A percentile compares a stretch with the other conserved stretches of the same genome.
These are phyloP conservation scores for Saccostrea echinata DNA, from an alignment of 1,140 invertebrate species.

Conservation along the genomic window DNA sequence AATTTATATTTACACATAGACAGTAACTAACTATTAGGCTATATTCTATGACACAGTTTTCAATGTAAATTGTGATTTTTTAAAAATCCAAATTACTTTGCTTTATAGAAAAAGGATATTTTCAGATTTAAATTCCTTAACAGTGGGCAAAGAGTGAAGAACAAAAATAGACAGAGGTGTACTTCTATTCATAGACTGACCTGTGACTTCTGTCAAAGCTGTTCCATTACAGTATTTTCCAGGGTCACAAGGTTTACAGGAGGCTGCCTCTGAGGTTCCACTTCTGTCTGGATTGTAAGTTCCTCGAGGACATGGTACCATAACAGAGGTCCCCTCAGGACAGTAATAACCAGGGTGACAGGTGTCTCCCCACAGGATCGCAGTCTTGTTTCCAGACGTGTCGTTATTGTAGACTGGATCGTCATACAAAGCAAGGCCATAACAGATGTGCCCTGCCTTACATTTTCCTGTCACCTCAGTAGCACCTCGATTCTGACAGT, in stretches of 20 bases:
- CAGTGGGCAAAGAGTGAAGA: no score
- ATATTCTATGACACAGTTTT: no score
- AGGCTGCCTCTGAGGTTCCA: conserved; percentile 61
- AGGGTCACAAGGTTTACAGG: conserved; percentile 73
- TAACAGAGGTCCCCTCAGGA: conserved; percentile 69
- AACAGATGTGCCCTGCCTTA: conserved; percentile 77
- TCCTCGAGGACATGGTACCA: conserved; percentile 74
- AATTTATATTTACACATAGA: background rate
- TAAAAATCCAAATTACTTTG: no score
- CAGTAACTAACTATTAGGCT: no score
- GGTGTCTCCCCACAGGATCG: conserved; percentile 73
- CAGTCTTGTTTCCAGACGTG: conserved; percentile 71
- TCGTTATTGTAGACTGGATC: conserved; percentile 77
- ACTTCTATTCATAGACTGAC: conserved; percentile 53
- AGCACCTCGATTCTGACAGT: conserved; percentile 73
- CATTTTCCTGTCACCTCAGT: conserved; percentile 71
- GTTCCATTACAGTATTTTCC: conserved; percentile 76
- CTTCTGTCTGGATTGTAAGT: conserved; percentile 74
- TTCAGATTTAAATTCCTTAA: no score
- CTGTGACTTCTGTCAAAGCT: conserved; percentile 68
- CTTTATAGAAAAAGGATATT: no score
- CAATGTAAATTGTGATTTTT: no score
- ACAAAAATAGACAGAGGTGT: no score
- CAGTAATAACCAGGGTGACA: conserved; percentile 76
- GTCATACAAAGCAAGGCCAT: conserved; percentile 64